Base-by-base conservation (phyloP, 2,888 invertebrate species). In the Notodonta dromedarius region DNA sequence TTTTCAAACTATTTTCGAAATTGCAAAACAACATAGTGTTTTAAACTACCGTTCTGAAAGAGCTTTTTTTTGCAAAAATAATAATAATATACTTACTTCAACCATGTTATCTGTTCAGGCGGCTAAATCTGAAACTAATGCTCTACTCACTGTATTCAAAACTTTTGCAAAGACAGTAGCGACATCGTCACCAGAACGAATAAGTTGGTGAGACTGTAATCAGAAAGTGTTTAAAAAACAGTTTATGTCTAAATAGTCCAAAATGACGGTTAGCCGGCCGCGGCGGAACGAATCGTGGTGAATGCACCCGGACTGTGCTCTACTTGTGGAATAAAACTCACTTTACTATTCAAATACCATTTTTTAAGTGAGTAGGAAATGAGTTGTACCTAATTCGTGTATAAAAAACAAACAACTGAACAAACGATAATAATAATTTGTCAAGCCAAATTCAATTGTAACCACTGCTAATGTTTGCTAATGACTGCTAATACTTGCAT, bases 211-310 rank as follows among this genome's bases (percentile, higher is more conserved):
- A n/a, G 6, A 39, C 9, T 11, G 58, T 66, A 59, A 60, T 66
- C 63, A 69, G 52, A 67, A 63, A 70, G 55, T 58, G 56, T 61
- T 63, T 63, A 59, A 73, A 9, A 65, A 60, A 69, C 66, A 56
- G 67, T 69, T 32, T 67, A 67, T 67, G 66, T 65, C 62, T 66
- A 67, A 65, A 69, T 66, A 66, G 69, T 63, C 67, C 62, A 65
- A 73, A 69, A 71, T 69, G 55, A 40, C 12, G 14, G 14, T 40
- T 40, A 40, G 13, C n/a, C 63, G 54, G 54, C 56, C 62, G 52
- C 59, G 64, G 60, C 56, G 66, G 63, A 74, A 75, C 74, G 70
- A 74, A 73, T 74, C 77, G 76, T 84, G 78, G 82, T 82, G 80
- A 84, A 84, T 83, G 84, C 82, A 81, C 79, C 72, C 63, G 58